Conservation (phyloP, 2,113 vertebrate species). For the Bos indicus region DNA sequence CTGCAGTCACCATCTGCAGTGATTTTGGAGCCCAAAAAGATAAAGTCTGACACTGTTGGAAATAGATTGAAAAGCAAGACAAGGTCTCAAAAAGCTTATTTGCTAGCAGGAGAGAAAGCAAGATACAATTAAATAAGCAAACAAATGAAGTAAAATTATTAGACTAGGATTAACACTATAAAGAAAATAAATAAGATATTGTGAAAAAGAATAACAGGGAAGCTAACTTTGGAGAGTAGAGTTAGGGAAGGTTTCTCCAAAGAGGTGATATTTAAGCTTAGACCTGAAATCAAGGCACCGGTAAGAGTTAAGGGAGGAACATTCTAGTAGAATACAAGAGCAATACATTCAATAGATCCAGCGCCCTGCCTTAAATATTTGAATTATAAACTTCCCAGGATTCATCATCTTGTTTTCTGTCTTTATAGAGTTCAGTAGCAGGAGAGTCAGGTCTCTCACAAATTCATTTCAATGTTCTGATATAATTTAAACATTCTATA, state of each 20-base stretch:
- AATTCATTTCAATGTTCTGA: not conserved
- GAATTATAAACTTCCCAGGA: not conserved
- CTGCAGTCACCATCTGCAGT: too few relatives aligned
- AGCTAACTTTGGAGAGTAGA: not conserved
- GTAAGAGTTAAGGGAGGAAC: not conserved
- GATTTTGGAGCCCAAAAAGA: too few relatives aligned
- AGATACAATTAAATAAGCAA: not conserved
- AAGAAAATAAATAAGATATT: not conserved
- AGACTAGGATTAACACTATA: not conserved
- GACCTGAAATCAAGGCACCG: not conserved
- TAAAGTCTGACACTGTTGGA: not conserved
- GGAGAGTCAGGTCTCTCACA: not conserved
- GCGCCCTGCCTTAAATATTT: not conserved
- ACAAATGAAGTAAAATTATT: not conserved
- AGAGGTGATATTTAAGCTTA: not conserved
- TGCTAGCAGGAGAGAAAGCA: not conserved
- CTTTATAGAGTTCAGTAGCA: not conserved
- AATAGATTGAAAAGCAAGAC: not conserved
- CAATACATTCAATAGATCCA: not conserved
- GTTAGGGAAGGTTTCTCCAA: not conserved
- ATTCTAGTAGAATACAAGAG: not conserved
- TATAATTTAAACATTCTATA: not conserved
- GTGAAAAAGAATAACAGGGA: not conserved
- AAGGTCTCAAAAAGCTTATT: not conserved
- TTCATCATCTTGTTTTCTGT: not conserved